Base-by-base conservation (phyloP, 2,113 vertebrate species). In the Arizona elegans region DNA sequence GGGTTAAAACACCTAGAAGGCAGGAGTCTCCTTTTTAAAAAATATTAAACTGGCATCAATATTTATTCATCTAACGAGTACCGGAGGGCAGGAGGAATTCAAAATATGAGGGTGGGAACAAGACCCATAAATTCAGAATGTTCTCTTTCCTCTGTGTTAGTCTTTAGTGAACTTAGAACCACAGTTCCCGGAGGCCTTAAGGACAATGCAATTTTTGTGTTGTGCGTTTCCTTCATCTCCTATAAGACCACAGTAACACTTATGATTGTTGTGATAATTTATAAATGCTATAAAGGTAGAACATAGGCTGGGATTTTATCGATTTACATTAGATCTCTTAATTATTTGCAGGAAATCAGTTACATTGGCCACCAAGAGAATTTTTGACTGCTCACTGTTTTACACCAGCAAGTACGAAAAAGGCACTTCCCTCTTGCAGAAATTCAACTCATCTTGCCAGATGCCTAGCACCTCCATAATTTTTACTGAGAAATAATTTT, bases 1-100 rank as follows among this genome's bases (percentile, higher is more conserved):
- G 19, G n/a, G 54, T 56, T 93, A 6, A 59, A 70, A 94, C 90
- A 75, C n/a, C 94, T 47, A 89, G 90, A 53, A 50, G 11, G 29
- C 7, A 87, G 54, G n/a, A 89, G 19, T 29, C 90, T 88, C 38
- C 92, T 94, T 55, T 5, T 88, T 96, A 4, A 11, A 62, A 62
- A 53, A 8, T 55, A 65, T 47, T 75, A 75, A 75, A 94, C 26
- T 43, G 88, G 86, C 87, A 88, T 85, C 56, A 56, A 24, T 55
- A 43, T 38, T 91, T 88, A 54, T 95, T 95, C 56, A 91, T 53
- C 9, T 90, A 90, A 94, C 52, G 19, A 81, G 88, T 86, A 86
- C 12, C 19, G 23, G 29, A 6, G n/a, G 43, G 11, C 9, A n/a
- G n/a, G 21, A 53, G 21, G 55, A 33, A 33, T 13, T 52, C 43